A percentile compares a stretch with the other conserved stretches of the same genome.
phyloP scores from a whole-genome alignment of 2,888 invertebrate species.

The Nebria salina region DNA sequence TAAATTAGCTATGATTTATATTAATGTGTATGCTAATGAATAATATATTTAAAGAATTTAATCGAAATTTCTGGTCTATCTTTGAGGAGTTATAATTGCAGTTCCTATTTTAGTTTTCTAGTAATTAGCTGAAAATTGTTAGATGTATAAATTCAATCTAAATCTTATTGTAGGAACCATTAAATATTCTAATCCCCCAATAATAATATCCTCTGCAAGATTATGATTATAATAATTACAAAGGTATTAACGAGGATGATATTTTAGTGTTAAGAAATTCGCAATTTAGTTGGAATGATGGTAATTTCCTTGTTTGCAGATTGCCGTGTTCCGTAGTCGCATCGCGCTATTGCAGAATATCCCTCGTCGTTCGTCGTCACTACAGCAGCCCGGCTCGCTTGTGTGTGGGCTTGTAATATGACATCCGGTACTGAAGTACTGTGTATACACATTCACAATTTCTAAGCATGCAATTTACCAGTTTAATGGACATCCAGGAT shows the following conservation, averaged over 20 bases:
- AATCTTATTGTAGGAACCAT: not conserved
- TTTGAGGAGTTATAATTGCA: no score
- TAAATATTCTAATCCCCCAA: not conserved
- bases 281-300: conserved; percentile 38
- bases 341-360: not conserved
- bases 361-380: not conserved
- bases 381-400: not conserved
- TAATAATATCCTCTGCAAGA: not conserved
- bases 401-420: conserved; percentile 9
- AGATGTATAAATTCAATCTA: not conserved
- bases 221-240: not conserved
- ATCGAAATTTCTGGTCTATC: no score
- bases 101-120: no score
- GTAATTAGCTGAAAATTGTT: no score
- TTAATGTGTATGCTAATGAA: not conserved
- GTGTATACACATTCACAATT: conserved; percentile 18
- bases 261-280: conserved; percentile 31
- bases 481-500: conserved; percentile 38
- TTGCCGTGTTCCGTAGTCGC: conserved; percentile 21
- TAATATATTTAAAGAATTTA: no score
- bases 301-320: conserved; percentile 43
- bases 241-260: not conserved
- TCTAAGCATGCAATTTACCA: conserved; percentile 39
- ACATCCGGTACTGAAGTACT: conserved; percentile 27
- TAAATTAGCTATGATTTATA: not conserved